Percentiles rank a stretch among this genome's conserved stretches.
Evolutionary conservation across 2,113 vertebrate species (phyloP).

Genomic region (Neoarius graeffei): DNA sequence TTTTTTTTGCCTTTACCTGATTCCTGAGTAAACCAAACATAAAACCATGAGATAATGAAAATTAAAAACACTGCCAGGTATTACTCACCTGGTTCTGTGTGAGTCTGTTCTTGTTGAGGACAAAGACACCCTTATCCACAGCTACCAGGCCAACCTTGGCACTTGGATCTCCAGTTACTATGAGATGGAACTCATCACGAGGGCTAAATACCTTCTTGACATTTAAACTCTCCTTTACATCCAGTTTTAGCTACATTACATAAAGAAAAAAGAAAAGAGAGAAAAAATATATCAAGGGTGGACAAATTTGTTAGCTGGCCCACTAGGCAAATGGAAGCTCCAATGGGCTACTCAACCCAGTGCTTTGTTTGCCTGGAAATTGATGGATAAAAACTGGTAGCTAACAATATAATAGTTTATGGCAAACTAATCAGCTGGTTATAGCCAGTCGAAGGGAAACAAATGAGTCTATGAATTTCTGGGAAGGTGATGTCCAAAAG

Average conservation of each 20-base stretch:
- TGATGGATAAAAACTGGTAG: background rate
- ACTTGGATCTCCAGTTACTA: too few species aligned
- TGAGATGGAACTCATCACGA: too few species aligned
- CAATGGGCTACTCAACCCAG: background rate
- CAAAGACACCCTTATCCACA: slow-evolving; percentile 21
- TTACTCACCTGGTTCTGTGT: slow-evolving; percentile 67
- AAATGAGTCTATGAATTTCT: background rate
- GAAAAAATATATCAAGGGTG: too few species aligned
- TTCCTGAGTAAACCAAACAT: background rate
- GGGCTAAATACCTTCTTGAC: too few species aligned
- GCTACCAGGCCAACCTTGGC: too few species aligned
- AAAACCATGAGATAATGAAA: too few species aligned
- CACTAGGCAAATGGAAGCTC: background rate
- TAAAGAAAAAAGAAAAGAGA: too few species aligned
- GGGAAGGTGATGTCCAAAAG: too few species aligned
- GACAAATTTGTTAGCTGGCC: background rate
- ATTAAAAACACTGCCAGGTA: too few species aligned
- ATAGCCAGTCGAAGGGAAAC: background rate
- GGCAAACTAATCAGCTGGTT: background rate
- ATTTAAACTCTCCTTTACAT: too few species aligned
- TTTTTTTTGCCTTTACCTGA: background rate
- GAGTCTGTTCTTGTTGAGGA: slow-evolving; percentile 67
- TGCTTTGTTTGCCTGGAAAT: background rate
- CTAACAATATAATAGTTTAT: background rate
- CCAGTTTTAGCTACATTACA: too few species aligned